Evolutionary conservation across 64 coral and sea anemone genomes (phyloP).

Genomic region (Cladopsammia gracilis): DNA sequence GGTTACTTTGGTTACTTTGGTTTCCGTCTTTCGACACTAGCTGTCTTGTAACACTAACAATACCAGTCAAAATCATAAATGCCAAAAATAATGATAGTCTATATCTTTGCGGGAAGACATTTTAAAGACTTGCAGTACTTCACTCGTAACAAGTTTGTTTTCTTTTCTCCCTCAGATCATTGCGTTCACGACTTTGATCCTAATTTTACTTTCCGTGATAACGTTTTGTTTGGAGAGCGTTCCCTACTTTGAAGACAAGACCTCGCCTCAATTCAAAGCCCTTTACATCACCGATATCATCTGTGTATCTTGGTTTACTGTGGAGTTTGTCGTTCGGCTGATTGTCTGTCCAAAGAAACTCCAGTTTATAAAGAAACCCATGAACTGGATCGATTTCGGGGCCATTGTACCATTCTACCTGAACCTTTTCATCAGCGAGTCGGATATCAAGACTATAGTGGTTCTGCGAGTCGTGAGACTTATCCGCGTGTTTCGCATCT

Average conservation of each 20-base stretch:
- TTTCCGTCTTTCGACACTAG: no score
- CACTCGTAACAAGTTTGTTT: neutral
- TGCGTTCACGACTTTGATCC: slow-evolving; percentile 83
- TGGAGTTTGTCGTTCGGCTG: slow-evolving; percentile 76
- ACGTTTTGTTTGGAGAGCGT: slow-evolving; percentile 89
- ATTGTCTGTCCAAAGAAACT: slow-evolving; percentile 86
- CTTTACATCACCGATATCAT: slow-evolving; percentile 74
- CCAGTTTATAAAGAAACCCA: slow-evolving; percentile 83
- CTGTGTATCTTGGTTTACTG: slow-evolving; percentile 87
- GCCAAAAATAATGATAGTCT: no score
- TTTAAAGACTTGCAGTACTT: no score
- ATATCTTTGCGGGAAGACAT: no score
- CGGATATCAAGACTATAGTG: slow-evolving; percentile 89
- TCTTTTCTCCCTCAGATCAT: slow-evolving; percentile 65
- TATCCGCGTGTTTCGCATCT: slow-evolving; percentile 90
- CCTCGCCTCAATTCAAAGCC: slow-evolving; percentile 42
- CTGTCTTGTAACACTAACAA: no score
- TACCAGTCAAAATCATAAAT: no score
- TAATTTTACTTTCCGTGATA: slow-evolving; percentile 86
- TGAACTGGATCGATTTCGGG: slow-evolving; percentile 95
- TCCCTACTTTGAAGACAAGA: slow-evolving; percentile 69
- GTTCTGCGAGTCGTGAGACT: slow-evolving; percentile 86
- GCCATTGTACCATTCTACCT: slow-evolving; percentile 91
- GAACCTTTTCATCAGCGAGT: slow-evolving; percentile 66
- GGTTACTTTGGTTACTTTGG: no score